A percentile compares a stretch with the other conserved stretches of the same genome.
These are phyloP conservation scores for Acanthacorydalis orientalis DNA, from an alignment of 2,888 invertebrate genomes.

Conservation along the genomic window DNA sequence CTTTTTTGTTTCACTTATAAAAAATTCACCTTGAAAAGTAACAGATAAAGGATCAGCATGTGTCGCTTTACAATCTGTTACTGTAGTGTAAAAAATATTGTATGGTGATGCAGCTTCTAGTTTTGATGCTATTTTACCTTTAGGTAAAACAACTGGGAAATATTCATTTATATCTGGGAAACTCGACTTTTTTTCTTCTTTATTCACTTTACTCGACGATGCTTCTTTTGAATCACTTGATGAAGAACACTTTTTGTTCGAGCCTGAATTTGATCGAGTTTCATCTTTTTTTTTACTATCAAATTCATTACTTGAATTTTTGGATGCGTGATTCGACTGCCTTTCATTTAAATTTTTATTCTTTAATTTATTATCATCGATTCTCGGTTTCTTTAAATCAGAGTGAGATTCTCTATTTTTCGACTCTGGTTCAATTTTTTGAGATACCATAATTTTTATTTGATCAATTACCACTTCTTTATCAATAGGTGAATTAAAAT, in stretches of 20 bases:
- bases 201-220: conserved; percentile 9
- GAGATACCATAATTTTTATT: conserved; percentile 31
- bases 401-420: neutral
- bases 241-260: neutral
- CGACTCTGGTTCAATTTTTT: conserved; percentile 15
- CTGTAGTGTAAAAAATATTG: conserved; percentile 56
- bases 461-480: conserved; percentile 40
- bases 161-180: conserved; percentile 21
- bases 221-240: neutral
- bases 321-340: too few relatives aligned
- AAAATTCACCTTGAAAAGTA: conserved; percentile 42
- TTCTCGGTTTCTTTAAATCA: neutral
- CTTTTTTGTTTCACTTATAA: neutral
- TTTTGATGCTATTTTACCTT: conserved; percentile 46
- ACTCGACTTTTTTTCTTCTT: conserved; percentile 11
- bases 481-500: conserved; percentile 28
- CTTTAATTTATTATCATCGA: neutral
- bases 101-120: conserved; percentile 52
- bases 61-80: conserved; percentile 44
- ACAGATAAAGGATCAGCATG: conserved; percentile 46
- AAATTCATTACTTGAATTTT: too few relatives aligned
- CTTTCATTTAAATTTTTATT: neutral
- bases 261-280: neutral
- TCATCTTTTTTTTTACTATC: neutral
- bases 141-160: conserved; percentile 37